Percentiles rank a stretch among this genome's conserved stretches.
phyloP scores from a whole-genome alignment of 2,888 invertebrate genomes.

The Linhomoeus sp. region DNA sequence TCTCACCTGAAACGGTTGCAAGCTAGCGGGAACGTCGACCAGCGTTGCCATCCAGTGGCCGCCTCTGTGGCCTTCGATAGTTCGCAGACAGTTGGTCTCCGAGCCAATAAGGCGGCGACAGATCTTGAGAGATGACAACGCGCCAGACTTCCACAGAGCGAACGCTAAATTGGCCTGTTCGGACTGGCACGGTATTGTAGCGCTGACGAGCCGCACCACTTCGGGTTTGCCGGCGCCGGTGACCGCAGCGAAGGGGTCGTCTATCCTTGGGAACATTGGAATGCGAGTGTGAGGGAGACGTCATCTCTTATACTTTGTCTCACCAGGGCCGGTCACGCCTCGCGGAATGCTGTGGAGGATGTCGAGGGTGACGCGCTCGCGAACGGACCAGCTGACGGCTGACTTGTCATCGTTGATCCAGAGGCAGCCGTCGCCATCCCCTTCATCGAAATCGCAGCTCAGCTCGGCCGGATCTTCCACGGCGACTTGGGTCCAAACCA shows the following conservation, averaged over 20 bases:
- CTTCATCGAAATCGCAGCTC: background rate
- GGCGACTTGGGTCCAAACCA: no score
- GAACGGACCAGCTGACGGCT: background rate
- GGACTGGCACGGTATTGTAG: background rate
- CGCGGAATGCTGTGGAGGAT: background rate
- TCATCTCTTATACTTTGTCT: background rate
- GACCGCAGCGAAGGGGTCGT: background rate
- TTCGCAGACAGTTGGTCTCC: no score
- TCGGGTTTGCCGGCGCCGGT: background rate
- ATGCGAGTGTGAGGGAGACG: background rate
- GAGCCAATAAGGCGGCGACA: background rate
- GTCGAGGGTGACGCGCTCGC: background rate
- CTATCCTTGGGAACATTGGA: background rate
- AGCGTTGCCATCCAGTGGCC: background rate
- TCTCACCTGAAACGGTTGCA: background rate
- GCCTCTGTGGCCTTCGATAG: no score
- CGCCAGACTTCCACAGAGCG: background rate
- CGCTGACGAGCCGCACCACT: background rate
- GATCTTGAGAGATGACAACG: background rate
- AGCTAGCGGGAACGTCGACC: background rate
- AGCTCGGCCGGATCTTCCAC: background rate
- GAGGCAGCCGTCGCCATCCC: background rate
- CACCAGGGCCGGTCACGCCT: background rate
- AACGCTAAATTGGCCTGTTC: background rate
- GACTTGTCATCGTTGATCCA: background rate